Percentiles rank a stretch among this genome's conserved stretches.
Conservation (phyloP, 2,113 vertebrate species). For the Lichenostomus cassidix region DNA sequence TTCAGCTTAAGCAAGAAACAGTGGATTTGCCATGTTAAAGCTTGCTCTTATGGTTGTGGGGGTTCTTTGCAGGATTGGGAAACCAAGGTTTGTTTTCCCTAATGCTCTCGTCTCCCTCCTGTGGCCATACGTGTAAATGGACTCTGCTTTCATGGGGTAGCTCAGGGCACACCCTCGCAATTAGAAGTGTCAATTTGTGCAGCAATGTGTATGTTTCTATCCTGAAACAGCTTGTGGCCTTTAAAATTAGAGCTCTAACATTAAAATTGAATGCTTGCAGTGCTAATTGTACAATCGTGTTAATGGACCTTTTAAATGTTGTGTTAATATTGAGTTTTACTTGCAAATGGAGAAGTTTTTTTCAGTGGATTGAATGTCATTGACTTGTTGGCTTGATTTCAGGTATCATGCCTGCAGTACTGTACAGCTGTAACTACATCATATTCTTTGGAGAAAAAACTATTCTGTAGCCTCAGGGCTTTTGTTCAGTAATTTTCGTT, state of each 20-base stretch:
- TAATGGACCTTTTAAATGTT: not conserved
- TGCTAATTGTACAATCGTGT: not conserved
- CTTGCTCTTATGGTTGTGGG: not conserved
- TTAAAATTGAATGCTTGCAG: not conserved
- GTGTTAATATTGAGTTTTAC: not conserved
- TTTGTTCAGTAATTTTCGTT: not conserved
- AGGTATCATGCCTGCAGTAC: not conserved
- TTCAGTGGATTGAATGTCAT: not conserved
- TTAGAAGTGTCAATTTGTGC: not conserved
- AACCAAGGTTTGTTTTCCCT: not conserved
- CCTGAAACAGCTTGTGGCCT: not conserved
- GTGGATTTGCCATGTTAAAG: not conserved
- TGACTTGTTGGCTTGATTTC: not conserved
- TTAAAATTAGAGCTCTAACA: not conserved
- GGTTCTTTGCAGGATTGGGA: not conserved
- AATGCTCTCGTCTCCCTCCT: slow-evolving; percentile 15
- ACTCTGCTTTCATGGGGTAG: not conserved
- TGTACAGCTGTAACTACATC: not conserved
- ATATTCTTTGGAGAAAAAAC: not conserved
- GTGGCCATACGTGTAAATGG: not conserved
- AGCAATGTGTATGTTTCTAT: not conserved
- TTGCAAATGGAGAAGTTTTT: not conserved
- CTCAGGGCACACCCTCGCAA: not conserved
- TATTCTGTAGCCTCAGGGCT: not conserved
- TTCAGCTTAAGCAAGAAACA: not conserved